A percentile compares a stretch with the other conserved stretches of the same genome.
These are phyloP conservation scores for Stegodyphus mimosarum DNA, from an alignment of 1,140 invertebrate genomes.

Conservation along the genomic window DNA sequence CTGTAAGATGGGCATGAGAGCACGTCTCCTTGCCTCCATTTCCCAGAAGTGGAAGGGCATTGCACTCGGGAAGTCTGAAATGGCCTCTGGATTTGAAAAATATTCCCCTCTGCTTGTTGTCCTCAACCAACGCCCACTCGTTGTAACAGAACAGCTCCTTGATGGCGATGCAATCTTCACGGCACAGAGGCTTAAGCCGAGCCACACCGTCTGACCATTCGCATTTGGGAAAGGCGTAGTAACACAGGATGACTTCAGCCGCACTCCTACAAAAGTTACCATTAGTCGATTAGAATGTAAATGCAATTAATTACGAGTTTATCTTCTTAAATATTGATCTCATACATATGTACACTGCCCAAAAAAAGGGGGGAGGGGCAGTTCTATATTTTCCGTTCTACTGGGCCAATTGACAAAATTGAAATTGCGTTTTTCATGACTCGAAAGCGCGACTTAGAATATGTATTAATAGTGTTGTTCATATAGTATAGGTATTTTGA, in stretches of 20 bases:
- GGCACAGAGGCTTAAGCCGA: constrained; percentile 65
- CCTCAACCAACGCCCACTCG: constrained; percentile 90
- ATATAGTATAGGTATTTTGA: too few relatives aligned
- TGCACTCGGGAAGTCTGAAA: constrained; percentile 88
- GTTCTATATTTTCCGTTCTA: too few relatives aligned
- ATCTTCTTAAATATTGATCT: too few relatives aligned
- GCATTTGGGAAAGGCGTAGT: constrained; percentile 92
- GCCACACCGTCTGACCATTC: constrained; percentile 71
- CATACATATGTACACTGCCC: too few relatives aligned
- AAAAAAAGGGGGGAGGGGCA: too few relatives aligned
- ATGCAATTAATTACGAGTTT: too few relatives aligned
- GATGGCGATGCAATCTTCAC: constrained; percentile 92
- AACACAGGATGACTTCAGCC: constrained; percentile 88
- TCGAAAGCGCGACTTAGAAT: too few relatives aligned
- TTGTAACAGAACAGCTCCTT: constrained; percentile 90
- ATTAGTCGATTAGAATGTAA: not conserved
- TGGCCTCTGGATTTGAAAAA: constrained; percentile 85
- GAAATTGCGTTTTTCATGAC: too few relatives aligned
- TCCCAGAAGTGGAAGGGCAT: constrained; percentile 78
- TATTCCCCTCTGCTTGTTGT: constrained; percentile 83
- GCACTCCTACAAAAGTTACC: constrained; percentile 72
- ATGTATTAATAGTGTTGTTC: too few relatives aligned
- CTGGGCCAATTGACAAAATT: too few relatives aligned
- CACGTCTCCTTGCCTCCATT: constrained; percentile 72
- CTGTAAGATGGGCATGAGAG: constrained; percentile 84